phyloP scores from a whole-genome alignment of 64 coral and sea anemone species.

The Montipora efflorescens region DNA sequence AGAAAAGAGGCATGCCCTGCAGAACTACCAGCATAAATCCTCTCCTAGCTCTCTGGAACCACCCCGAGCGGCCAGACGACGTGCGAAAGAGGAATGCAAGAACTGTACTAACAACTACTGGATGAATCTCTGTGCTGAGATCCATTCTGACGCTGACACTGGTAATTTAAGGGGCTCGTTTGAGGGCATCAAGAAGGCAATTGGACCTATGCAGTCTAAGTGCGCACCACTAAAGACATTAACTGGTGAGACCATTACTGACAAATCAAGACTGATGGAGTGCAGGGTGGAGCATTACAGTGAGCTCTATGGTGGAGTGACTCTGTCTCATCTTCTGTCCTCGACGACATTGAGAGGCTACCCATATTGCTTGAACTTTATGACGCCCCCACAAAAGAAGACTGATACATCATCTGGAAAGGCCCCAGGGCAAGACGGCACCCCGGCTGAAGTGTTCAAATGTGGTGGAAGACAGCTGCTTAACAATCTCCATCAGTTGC shows the following conservation, averaged over 20 bases:
- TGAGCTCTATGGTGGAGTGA: not conserved
- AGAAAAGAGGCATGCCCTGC: not conserved
- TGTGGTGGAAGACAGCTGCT: too few relatives aligned
- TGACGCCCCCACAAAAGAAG: not conserved
- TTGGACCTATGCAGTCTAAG: not conserved
- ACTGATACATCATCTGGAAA: not conserved
- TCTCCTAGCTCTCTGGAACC: not conserved
- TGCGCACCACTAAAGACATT: not conserved
- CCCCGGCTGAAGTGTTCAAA: too few relatives aligned
- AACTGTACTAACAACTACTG: not conserved
- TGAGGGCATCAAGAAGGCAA: not conserved
- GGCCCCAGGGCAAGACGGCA: too few relatives aligned
- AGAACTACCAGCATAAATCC: not conserved
- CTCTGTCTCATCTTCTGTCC: not conserved
- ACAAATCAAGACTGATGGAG: not conserved
- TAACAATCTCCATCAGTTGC: too few relatives aligned
- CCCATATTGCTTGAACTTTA: not conserved
- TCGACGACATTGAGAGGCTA: not conserved
- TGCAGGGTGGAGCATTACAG: constrained; percentile 19
- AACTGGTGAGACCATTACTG: not conserved
- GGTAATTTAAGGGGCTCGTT: not conserved
- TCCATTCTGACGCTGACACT: not conserved
- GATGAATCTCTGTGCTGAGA: not conserved
- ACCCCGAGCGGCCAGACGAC: not conserved
- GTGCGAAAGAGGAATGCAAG: not conserved